Percentiles rank a stretch among this genome's conserved stretches.
These are phyloP conservation scores for Timandra comae DNA, from an alignment of 2,888 invertebrate genomes.

Conservation along the genomic window DNA sequence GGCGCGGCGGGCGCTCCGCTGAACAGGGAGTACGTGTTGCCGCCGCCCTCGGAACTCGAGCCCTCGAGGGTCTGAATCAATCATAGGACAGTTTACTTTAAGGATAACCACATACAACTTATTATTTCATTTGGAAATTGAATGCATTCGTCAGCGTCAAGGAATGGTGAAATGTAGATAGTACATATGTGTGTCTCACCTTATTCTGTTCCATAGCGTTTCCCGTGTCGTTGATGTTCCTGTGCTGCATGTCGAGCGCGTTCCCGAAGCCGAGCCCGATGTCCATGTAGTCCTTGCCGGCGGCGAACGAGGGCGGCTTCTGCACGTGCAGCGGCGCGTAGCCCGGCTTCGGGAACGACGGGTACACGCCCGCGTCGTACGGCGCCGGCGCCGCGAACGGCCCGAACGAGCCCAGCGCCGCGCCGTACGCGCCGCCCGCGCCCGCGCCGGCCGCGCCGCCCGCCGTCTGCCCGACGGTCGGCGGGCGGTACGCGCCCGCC, in stretches of 20 bases:
- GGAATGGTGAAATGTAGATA: no score
- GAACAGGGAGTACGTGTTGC: slow-evolving; percentile 73
- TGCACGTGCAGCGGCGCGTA: slow-evolving; percentile 48
- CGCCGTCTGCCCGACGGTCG: slow-evolving; percentile 51
- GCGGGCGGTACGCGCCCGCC: slow-evolving; percentile 42
- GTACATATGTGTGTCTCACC: no score
- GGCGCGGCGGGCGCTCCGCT: slow-evolving; percentile 63
- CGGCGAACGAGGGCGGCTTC: slow-evolving; percentile 36
- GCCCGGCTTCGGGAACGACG: slow-evolving; percentile 51
- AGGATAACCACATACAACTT: no score
- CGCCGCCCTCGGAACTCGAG: slow-evolving; percentile 15
- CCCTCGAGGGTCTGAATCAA: no score
- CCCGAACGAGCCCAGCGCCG: slow-evolving; percentile 48
- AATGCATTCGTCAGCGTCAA: no score
- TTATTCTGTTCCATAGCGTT: slow-evolving; percentile 40
- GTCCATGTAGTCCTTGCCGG: slow-evolving; percentile 40
- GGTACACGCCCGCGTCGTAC: slow-evolving; percentile 64
- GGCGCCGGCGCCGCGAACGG: slow-evolving; percentile 42
- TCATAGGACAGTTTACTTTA: no score
- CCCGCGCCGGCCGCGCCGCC: no score
- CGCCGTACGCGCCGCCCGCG: no score
- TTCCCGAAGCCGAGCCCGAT: slow-evolving; percentile 40
- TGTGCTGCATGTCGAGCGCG: slow-evolving; percentile 39
- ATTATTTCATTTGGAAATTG: no score
- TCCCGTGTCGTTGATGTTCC: slow-evolving; percentile 37